Evolutionary conservation across 2,113 vertebrate species (phyloP).

Genomic region (human (Homo sapiens)): DNA sequence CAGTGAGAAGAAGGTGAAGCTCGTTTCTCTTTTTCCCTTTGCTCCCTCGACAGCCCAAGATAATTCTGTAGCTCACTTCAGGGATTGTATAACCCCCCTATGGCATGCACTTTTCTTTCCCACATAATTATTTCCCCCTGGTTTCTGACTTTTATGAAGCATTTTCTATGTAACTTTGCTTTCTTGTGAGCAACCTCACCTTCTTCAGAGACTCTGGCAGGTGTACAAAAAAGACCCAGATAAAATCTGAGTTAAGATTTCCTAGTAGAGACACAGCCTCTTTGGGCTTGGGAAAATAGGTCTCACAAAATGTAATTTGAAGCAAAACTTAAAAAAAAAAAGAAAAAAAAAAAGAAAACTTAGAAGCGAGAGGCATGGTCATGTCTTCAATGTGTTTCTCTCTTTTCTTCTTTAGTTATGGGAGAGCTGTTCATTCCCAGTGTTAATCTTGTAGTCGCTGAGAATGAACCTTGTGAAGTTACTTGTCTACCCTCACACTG

Average conservation of each 20-base stretch:
- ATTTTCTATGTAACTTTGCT: background rate
- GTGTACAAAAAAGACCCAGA: background rate
- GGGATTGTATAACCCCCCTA: fast-evolving
- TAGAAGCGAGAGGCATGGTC: background rate
- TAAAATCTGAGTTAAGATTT: background rate
- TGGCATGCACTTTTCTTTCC: background rate
- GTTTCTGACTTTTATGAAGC: background rate
- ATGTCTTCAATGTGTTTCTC: slow-evolving; percentile 74
- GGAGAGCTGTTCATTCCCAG: slow-evolving; percentile 85
- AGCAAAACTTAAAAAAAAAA: background rate
- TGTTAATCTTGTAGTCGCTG: slow-evolving; percentile 77
- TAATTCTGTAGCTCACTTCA: background rate
- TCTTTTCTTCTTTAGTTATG: slow-evolving; percentile 85
- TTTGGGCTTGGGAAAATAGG: background rate
- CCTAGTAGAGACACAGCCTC: background rate
- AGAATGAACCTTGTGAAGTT: slow-evolving; percentile 83
- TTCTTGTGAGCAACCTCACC: background rate
- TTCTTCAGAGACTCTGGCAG: background rate
- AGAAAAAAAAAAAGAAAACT: background rate
- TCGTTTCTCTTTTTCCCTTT: background rate
- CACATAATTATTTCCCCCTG: background rate
- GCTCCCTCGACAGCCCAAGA: background rate
- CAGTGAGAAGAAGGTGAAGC: background rate
- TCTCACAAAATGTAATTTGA: background rate
- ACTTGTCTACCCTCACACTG: slow-evolving; percentile 88